These are phyloP conservation scores for Sogatella furcifera DNA, from an alignment of 1,140 invertebrate species.

Conservation along the genomic window DNA sequence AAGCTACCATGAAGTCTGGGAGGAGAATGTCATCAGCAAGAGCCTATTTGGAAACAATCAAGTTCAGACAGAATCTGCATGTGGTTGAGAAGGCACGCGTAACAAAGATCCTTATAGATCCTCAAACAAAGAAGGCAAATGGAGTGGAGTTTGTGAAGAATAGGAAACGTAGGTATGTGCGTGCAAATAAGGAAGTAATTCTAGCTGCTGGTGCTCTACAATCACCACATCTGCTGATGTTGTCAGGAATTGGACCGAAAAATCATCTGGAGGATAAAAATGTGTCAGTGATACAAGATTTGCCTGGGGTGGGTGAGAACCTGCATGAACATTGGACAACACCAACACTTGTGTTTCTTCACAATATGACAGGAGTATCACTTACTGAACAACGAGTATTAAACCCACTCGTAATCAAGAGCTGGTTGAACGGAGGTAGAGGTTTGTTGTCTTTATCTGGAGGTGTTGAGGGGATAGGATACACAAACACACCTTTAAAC, in stretches of 20 bases:
- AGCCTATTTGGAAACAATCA: slow-evolving; percentile 43
- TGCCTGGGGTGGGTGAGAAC: slow-evolving; percentile 60
- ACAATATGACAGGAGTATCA: slow-evolving; percentile 45
- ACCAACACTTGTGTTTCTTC: slow-evolving; percentile 50
- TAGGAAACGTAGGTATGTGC: slow-evolving; percentile 33
- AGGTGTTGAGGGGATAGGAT: slow-evolving; percentile 41
- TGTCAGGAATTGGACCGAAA: slow-evolving; percentile 61
- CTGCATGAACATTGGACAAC: slow-evolving; percentile 61
- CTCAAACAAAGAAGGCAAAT: slow-evolving; percentile 41
- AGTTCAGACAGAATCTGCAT: slow-evolving; percentile 52
- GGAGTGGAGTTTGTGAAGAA: slow-evolving; percentile 55
- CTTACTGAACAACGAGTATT: slow-evolving; percentile 12
- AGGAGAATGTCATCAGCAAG: slow-evolving; percentile 48
- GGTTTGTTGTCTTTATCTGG: slow-evolving; percentile 37
- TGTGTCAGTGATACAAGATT: slow-evolving; percentile 50
- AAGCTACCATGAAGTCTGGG: slow-evolving; percentile 49
- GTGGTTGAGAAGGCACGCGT: slow-evolving; percentile 52
- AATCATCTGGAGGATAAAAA: slow-evolving; percentile 53
- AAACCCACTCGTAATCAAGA: not conserved
- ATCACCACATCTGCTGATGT: slow-evolving; percentile 55
- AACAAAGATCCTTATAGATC: slow-evolving; percentile 53
- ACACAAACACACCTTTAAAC: slow-evolving; percentile 36
- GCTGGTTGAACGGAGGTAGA: slow-evolving; percentile 29
- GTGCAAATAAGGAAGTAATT: slow-evolving; percentile 51
- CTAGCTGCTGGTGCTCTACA: slow-evolving; percentile 56